Evolutionary conservation across 2,113 vertebrate genomes (phyloP), one percentile per base, ranked within the genome.

Genomic region (Ploceus nigricollis): DNA sequence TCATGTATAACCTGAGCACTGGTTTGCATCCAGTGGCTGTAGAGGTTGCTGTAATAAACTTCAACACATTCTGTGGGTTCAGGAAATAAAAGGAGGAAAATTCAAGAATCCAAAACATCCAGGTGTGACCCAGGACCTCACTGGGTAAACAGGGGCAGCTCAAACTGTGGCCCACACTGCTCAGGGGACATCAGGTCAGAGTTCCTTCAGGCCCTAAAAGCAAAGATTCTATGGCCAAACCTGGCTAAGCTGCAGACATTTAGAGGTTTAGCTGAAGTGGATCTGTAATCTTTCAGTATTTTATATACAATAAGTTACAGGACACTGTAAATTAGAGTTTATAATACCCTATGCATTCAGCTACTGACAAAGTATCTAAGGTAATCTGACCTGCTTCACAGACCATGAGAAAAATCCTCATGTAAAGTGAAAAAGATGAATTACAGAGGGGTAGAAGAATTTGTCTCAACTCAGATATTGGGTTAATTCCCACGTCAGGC

Each of bases 381-480:
- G 85, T 91, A 94, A 92, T 86, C 90, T 93, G 85, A 96, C 94
- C 90, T 86, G 86, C 89, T 88, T 83, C 90, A 70, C 66, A 77
- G 88, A 88, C 76, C 90, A 69, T 42, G 60, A 95, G 87, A 94
- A 93, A 94, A 92, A 87, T 78, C 61, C 77, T 90, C 60, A 66
- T 54, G 72, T 71, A 70, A 96, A 89, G 60, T 86, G 89, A 88
- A 93, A 92, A 86, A 90, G 92, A 93, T 71, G 77, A 95, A 94
- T 94, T 84, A 39, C 82, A 78, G 86, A 71, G 82, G 89, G 35
- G 87, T 75, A 35, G 44, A 76, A 53, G 69, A 87, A 86, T 89
- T 78, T 82, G 56, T 87, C 72, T 95, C 53, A 51, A 58, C 72
- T 78, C 80, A 54, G 47, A 75, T 94, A 44, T 73, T 64, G 83